Percentiles rank a stretch among this genome's conserved stretches.
These are phyloP conservation scores for Clanis bilineata DNA, from an alignment of 2,888 invertebrate genomes.

Conservation along the genomic window DNA sequence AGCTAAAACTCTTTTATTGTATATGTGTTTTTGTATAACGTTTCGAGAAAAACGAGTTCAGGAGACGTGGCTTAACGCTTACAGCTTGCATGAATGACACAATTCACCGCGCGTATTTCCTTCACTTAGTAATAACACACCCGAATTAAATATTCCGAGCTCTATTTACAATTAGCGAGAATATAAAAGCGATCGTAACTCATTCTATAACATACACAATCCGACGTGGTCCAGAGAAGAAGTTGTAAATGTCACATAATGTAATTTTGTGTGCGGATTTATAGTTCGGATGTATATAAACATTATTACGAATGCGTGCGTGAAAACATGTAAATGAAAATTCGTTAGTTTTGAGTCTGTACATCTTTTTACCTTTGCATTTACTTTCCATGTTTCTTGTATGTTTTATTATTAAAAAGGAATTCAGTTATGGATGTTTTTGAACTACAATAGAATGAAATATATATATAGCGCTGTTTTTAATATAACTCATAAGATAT, in stretches of 20 bases:
- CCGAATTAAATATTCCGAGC: background rate
- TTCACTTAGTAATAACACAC: background rate
- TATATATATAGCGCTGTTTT: too few relatives aligned
- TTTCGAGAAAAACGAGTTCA: too few relatives aligned
- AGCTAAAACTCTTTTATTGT: too few relatives aligned
- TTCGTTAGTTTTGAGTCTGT: background rate
- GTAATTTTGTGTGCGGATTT: constrained; percentile 15
- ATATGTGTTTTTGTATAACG: too few relatives aligned
- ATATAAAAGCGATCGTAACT: background rate
- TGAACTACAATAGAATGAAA: too few relatives aligned
- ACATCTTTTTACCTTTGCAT: too few relatives aligned
- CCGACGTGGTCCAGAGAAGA: constrained; percentile 4
- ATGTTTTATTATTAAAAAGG: too few relatives aligned
- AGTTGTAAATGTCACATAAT: constrained; percentile 12
- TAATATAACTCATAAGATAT: too few relatives aligned
- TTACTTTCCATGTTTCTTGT: too few relatives aligned
- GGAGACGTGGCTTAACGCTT: too few relatives aligned
- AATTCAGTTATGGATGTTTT: too few relatives aligned
- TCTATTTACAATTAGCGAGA: constrained; percentile 7
- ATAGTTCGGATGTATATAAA: background rate
- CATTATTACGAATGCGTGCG: background rate
- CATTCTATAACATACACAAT: background rate
- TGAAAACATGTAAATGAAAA: background rate
- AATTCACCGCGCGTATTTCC: background rate
- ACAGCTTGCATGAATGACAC: background rate